These are phyloP conservation scores for Arion vulgaris DNA, from an alignment of 1,140 invertebrate genomes.

Conservation along the genomic window DNA sequence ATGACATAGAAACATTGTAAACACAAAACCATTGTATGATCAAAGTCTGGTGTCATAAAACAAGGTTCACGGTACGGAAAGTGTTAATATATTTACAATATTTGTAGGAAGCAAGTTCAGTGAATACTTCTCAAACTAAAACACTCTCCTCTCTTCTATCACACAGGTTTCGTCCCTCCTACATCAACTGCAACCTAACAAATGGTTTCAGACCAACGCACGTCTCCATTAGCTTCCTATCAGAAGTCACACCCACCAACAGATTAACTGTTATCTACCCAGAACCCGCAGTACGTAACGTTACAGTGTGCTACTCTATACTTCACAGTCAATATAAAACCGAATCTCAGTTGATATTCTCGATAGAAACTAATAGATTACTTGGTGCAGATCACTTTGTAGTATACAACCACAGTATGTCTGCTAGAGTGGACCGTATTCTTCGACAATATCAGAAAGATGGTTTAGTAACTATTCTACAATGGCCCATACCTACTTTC, in stretches of 20 bases:
- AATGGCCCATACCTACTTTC: background rate
- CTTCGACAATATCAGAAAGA: background rate
- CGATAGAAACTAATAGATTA: constrained; percentile 8
- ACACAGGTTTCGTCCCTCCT: no score
- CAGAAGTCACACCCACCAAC: background rate
- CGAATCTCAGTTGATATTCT: background rate
- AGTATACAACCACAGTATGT: constrained; percentile 21
- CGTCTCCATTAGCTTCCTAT: background rate
- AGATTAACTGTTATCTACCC: background rate
- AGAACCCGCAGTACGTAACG: background rate
- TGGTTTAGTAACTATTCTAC: constrained; percentile 9
- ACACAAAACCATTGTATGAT: no score
- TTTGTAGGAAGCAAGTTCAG: no score
- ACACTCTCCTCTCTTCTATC: no score
- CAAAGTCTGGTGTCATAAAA: no score
- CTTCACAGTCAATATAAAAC: background rate
- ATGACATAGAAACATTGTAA: no score
- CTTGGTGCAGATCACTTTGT: constrained; percentile 25
- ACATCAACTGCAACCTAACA: background rate
- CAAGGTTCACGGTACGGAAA: no score
- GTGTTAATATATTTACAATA: no score
- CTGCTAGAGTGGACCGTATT: background rate
- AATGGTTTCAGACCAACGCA: background rate
- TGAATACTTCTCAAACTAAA: no score
- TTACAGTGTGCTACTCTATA: constrained; percentile 14